Base-by-base conservation (phyloP, 1,140 invertebrate species). In the Lepidurus couesii region DNA sequence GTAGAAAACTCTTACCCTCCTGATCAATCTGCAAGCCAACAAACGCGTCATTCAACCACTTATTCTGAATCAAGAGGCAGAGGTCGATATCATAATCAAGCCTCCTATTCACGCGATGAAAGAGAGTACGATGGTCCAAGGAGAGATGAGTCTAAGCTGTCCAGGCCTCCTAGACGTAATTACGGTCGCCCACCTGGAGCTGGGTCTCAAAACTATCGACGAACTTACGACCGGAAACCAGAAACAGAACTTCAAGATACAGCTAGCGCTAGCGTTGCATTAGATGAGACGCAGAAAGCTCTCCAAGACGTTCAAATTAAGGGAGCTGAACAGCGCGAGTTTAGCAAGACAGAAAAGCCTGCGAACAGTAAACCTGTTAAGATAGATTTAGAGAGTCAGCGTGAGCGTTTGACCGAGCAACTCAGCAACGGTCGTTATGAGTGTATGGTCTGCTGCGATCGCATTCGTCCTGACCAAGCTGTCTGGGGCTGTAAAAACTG, bases 401-500 rank as follows among this genome's bases (percentile, higher is more conserved):
- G 92, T 73, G 95, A 95, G 83, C 87, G 91, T 73, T 87, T 97
- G 34, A 92, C 90, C 34, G 91, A 95, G 16, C 92, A 95, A 82
- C 84, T 98, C 34, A 90, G 90, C 78, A 89, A 89, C 75, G 90
- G 92, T 2, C 88, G 87, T 0, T 87, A 96, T 75, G 96, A 98
- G 84, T 99, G 97, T 84, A 88, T 97, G 81, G 94, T 98, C 3
- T 99, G 97, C 83, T 97, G 93, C 84, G 95, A 96, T 74, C 85
- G 87, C 73, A 91, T 98, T 43, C 89, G 91, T 79, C 90, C 92
- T 79, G 88, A 87, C 44, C 90, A 96, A 82, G 86, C 90, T 10
- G 90, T 95, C 43, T 99, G 97, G 97, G 93, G 90, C 16, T 99
- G 97, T 85, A 82, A 86, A 47, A 93, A 92, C 81, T 98, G 97